A percentile compares a stretch with the other conserved stretches of the same genome.
Conservation (phyloP, 2,113 vertebrate species). For the Urocitellus parryii region DNA sequence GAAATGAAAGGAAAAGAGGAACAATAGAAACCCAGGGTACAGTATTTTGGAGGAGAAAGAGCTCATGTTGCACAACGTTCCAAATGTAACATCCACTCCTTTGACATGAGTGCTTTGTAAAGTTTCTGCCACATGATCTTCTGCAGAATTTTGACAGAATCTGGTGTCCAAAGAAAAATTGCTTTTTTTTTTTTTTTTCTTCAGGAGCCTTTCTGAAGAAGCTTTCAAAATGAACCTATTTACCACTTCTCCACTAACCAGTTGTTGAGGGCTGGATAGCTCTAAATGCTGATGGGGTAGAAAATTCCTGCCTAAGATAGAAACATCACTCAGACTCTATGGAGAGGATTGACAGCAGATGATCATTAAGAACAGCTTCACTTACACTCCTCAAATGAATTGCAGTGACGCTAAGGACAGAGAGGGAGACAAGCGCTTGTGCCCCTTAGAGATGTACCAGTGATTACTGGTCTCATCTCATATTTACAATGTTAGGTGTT, state of each 20-base stretch:
- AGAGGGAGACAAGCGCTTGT: neutral
- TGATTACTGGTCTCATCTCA: neutral
- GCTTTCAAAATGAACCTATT: constrained; percentile 9
- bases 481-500: neutral
- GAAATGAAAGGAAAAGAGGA: neutral
- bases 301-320: constrained; percentile 14
- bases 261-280: neutral
- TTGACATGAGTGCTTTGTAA: neutral
- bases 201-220: neutral
- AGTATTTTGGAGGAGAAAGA: neutral
- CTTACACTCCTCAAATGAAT: neutral
- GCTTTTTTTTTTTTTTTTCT: neutral
- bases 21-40: neutral
- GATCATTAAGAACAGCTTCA: neutral
- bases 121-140: constrained; percentile 4
- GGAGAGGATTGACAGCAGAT: neutral
- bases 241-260: neutral
- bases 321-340: neutral
- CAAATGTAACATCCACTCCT: neutral
- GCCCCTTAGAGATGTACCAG: neutral
- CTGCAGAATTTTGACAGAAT: constrained; percentile 46
- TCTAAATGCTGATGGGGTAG: neutral
- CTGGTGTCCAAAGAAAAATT: neutral
- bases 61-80: neutral
- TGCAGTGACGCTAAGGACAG: neutral